phyloP scores from a whole-genome alignment of 2,113 vertebrate genomes.

The Eclectus roratus region DNA sequence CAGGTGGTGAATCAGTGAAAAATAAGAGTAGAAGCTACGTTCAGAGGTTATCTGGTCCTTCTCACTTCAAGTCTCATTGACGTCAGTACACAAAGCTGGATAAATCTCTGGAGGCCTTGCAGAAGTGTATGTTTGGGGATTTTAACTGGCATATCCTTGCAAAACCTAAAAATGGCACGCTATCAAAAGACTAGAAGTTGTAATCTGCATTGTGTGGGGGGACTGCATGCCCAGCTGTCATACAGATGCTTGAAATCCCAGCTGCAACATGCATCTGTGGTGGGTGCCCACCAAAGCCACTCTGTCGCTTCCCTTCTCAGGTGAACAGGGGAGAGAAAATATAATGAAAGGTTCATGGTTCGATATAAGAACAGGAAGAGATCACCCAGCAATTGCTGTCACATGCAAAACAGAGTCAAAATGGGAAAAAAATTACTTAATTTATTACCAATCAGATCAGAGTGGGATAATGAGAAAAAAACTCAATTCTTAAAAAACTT shows the following conservation, averaged over 20 bases:
- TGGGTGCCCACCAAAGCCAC: not conserved
- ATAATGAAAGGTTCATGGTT: not conserved
- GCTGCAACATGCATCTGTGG: not conserved
- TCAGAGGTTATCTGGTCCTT: not conserved
- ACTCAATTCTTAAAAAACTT: not conserved
- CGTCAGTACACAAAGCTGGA: not conserved
- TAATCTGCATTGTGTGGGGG: rapidly evolving
- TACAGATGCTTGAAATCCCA: not conserved
- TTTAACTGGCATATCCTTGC: not conserved
- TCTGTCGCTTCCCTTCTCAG: not conserved
- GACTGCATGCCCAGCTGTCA: not conserved
- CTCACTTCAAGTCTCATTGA: not conserved
- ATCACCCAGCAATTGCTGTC: not conserved
- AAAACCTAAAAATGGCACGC: not conserved
- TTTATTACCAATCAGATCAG: not conserved
- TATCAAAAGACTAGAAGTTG: not conserved
- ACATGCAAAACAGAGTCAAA: not conserved
- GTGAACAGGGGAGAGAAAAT: not conserved
- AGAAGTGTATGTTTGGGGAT: not conserved
- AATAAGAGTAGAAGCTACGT: not conserved
- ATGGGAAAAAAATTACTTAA: too few species aligned
- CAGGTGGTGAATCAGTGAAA: not conserved
- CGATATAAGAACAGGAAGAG: not conserved
- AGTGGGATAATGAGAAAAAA: not conserved
- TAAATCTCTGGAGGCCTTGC: not conserved